Evolutionary conservation across 2,797 vertebrate genomes (phyloP), one percentile per base, ranked within the genome.

Genomic region (Amblyraja radiata): DNA sequence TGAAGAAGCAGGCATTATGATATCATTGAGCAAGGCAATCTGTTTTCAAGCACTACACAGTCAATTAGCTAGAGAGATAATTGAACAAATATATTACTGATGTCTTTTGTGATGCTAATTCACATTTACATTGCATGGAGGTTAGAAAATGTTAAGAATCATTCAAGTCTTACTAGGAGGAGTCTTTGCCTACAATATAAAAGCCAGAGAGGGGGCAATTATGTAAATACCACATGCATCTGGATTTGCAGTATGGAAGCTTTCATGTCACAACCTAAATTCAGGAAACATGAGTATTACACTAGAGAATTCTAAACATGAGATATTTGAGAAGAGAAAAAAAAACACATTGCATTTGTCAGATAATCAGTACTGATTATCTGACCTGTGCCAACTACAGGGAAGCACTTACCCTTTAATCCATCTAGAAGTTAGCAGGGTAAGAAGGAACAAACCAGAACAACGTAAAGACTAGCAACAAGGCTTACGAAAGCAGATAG

Each of bases 361-460:
- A 99, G 99, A 99, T 99, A 99, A 99, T 99, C 98, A 96, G 96
- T 96, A 95, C 97, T 97, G 98, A 99, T 99, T 99, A 99, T 99
- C 99, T 99, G 99, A 99, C 97, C 98, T 98, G 98, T 98, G 98
- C 98, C 98, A 98, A 97, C 98, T 99, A 99, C 97, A 97, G 97
- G 98, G 98, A 98, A 99, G 97, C 98, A 98, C 98, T 98, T 98
- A 99, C 98, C 98, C 96, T 97, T 97, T 94, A 97, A 97, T 98
- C 98, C 98, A 96, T 97, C 98, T 98, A 99, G 98, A 99, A 99
- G 99, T 99, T 99, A 99, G 99, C 99, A 98, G 99, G 98, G 98
- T 99, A 99, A 99, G 99, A 99, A 99, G 98, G 98, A 98, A 99
- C 98, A 99, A 99, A 99, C 98, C 99, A 99, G 98, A 99, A 99